phyloP scores from a whole-genome alignment of 2,888 invertebrate species.

The Erpobdella octoculata region DNA sequence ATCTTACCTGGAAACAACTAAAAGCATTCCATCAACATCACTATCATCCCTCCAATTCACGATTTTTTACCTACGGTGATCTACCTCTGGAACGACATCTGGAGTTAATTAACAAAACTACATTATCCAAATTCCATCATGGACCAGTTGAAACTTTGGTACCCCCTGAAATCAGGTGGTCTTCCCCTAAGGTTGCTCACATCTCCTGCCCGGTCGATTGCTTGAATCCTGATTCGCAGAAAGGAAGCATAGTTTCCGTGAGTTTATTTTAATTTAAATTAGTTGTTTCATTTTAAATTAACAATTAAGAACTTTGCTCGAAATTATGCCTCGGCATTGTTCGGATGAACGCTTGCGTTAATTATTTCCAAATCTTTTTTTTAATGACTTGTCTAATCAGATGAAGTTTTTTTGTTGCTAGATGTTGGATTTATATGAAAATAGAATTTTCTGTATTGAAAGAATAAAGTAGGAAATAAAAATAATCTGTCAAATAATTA shows the following conservation, averaged over 20 bases:
- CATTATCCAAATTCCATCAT: conserved; percentile 50
- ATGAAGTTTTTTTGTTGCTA: no score
- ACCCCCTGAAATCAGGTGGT: conserved; percentile 69
- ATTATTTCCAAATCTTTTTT: no score
- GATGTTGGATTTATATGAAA: neutral
- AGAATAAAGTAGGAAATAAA: no score
- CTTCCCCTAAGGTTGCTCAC: conserved; percentile 51
- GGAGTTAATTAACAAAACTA: conserved; percentile 61
- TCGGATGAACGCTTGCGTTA: no score
- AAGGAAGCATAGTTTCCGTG: conserved; percentile 76
- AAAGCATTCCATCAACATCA: conserved; percentile 72
- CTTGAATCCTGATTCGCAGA: conserved; percentile 67
- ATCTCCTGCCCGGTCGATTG: conserved; percentile 67
- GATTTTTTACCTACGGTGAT: conserved; percentile 83
- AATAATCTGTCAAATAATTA: neutral
- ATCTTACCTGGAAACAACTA: conserved; percentile 70
- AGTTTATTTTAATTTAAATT: conserved; percentile 49
- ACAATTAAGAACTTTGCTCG: no score
- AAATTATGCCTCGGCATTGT: no score
- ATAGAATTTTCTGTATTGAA: no score
- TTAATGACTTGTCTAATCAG: no score
- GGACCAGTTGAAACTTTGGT: conserved; percentile 64
- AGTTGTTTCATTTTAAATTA: neutral
- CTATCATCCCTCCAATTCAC: conserved; percentile 83
- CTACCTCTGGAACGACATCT: conserved; percentile 72